A percentile compares a stretch with the other conserved stretches of the same genome.
Evolutionary conservation across 2,888 invertebrate species (phyloP).

Genomic region (Ellobium chinense): DNA sequence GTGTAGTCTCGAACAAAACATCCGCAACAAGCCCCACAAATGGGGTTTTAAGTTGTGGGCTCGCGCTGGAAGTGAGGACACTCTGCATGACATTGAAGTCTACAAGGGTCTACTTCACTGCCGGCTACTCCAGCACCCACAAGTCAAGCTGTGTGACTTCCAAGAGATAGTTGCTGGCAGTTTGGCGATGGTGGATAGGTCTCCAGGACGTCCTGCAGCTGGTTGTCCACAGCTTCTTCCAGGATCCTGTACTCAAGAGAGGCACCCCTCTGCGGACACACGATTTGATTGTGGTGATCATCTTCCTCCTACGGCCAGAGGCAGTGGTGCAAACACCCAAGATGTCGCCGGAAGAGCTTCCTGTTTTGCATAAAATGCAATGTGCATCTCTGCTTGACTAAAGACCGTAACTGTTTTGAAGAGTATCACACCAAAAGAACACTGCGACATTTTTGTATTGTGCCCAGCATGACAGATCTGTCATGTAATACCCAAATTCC

Average conservation of each 20-base stretch:
- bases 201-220: not conserved
- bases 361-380: slow-evolving; percentile 35
- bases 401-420: slow-evolving; percentile 43
- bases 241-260: not conserved
- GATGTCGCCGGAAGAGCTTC: slow-evolving; percentile 1
- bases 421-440: slow-evolving; percentile 30
- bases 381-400: slow-evolving; percentile 36
- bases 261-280: slow-evolving; percentile 22
- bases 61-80: slow-evolving; percentile 49
- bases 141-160: no score
- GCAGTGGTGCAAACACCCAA: slow-evolving; percentile 26
- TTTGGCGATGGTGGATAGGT: no score
- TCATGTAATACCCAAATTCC: slow-evolving; percentile 9
- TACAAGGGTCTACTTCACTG: slow-evolving; percentile 36
- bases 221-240: not conserved
- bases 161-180: no score
- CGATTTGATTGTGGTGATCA: slow-evolving; percentile 39
- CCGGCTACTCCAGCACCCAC: no score
- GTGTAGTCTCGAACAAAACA: slow-evolving; percentile 48
- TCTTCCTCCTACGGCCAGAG: slow-evolving; percentile 15
- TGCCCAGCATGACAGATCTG: slow-evolving; percentile 34
- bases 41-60: slow-evolving; percentile 55
- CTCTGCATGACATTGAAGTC: slow-evolving; percentile 45
- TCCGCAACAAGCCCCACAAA: slow-evolving; percentile 48
- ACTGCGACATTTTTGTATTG: not conserved